A percentile compares a stretch with the other conserved stretches of the same genome.
These are phyloP conservation scores for Cavia porcellus DNA, from an alignment of 2,113 vertebrate genomes.

Conservation along the genomic window DNA sequence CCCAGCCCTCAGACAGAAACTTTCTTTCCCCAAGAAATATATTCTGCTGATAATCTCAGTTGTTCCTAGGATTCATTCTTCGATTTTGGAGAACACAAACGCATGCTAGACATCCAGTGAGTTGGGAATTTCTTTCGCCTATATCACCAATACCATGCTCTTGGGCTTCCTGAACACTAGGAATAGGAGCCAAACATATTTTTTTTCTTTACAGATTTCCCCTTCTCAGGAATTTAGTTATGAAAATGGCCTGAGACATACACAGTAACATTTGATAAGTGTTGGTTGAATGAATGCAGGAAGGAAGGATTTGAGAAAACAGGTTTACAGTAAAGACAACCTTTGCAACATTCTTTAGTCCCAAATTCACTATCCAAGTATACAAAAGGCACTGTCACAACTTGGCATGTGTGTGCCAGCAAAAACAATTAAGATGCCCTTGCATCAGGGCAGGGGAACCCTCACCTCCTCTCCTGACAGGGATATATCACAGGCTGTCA, in stretches of 20 bases:
- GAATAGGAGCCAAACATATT: neutral
- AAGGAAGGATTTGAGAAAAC: neutral
- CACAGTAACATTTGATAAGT: neutral
- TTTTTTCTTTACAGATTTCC: neutral
- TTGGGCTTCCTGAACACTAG: neutral
- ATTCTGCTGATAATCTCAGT: neutral
- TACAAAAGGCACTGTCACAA: neutral
- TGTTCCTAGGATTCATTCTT: neutral
- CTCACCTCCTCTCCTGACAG: neutral
- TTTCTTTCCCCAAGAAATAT: neutral
- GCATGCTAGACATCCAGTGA: neutral
- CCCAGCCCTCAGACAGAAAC: neutral
- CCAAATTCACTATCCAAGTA: neutral
- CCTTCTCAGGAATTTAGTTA: neutral
- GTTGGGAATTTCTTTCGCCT: neutral
- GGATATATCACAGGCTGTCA: neutral
- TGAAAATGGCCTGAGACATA: neutral
- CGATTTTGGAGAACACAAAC: neutral
- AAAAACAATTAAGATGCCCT: neutral
- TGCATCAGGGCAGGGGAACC: neutral
- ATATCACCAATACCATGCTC: neutral
- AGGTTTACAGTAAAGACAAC: neutral
- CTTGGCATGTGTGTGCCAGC: too few species aligned
- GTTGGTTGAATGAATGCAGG: neutral
- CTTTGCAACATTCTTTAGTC: neutral